Evolutionary conservation across 2,113 vertebrate species (phyloP).

Genomic region (Gymnorhina tibicen): DNA sequence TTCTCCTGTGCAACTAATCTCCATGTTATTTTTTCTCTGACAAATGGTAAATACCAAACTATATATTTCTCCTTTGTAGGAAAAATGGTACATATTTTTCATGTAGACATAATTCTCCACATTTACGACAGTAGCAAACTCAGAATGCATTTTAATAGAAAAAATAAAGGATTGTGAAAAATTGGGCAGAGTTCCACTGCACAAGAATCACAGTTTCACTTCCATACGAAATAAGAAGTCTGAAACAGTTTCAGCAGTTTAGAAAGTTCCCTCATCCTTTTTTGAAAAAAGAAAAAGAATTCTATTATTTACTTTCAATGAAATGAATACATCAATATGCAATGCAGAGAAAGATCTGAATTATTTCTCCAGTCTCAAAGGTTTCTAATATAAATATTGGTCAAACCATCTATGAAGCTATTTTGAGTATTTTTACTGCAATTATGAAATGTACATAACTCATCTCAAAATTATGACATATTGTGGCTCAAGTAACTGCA

Average conservation of each 20-base stretch:
- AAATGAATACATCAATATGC: neutral
- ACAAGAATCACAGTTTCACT: neutral
- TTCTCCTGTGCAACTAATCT: neutral
- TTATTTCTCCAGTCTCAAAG: neutral
- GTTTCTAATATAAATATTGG: neutral
- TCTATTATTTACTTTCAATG: neutral
- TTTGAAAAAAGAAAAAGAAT: neutral
- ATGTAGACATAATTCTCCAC: neutral
- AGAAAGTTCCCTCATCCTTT: neutral
- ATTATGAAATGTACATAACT: neutral
- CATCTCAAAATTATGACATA: neutral
- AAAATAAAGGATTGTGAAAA: neutral
- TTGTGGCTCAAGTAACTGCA: neutral
- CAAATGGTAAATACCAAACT: neutral
- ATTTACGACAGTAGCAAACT: neutral
- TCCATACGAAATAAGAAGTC: neutral
- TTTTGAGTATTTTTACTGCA: neutral
- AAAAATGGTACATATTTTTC: neutral
- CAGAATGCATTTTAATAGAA: neutral
- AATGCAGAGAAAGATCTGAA: neutral
- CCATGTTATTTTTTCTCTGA: neutral
- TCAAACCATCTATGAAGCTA: neutral
- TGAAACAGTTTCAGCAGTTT: neutral
- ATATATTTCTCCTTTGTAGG: neutral
- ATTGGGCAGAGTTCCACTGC: neutral